Conservation (phyloP, 2,113 vertebrate genomes). For the Cinclus mexicanus region DNA sequence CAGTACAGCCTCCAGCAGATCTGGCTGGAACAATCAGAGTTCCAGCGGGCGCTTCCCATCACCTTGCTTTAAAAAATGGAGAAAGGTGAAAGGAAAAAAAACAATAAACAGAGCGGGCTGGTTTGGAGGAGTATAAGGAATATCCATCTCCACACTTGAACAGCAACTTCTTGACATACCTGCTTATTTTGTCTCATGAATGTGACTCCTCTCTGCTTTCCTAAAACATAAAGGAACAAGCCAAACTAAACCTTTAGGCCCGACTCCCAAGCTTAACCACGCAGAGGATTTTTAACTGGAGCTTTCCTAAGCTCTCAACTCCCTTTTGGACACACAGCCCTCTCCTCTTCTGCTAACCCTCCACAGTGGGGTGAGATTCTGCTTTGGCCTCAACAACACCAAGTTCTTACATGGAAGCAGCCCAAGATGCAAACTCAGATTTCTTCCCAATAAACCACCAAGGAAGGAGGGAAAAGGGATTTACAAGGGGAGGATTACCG, state of each 20-base stretch:
- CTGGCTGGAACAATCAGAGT: background rate
- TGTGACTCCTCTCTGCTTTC: background rate
- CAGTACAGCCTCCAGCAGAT: background rate
- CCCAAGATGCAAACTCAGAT: background rate
- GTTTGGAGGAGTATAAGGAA: background rate
- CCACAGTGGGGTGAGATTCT: background rate
- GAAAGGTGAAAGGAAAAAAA: background rate
- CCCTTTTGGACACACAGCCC: background rate
- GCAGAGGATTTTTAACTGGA: background rate
- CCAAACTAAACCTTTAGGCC: background rate
- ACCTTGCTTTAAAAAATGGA: background rate
- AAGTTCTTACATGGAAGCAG: background rate
- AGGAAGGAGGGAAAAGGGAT: background rate
- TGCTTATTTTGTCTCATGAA: background rate
- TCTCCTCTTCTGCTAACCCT: background rate
- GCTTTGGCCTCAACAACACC: background rate
- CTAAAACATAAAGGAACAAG: background rate
- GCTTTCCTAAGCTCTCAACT: background rate
- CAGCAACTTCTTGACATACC: background rate
- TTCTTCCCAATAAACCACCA: background rate
- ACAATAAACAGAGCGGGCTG: background rate
- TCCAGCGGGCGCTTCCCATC: background rate
- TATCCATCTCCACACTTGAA: background rate
- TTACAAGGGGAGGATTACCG: background rate
- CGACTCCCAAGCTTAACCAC: background rate